Evolutionary conservation across 2,797 vertebrate genomes (phyloP).

Genomic region (Linurgus olivaceus): DNA sequence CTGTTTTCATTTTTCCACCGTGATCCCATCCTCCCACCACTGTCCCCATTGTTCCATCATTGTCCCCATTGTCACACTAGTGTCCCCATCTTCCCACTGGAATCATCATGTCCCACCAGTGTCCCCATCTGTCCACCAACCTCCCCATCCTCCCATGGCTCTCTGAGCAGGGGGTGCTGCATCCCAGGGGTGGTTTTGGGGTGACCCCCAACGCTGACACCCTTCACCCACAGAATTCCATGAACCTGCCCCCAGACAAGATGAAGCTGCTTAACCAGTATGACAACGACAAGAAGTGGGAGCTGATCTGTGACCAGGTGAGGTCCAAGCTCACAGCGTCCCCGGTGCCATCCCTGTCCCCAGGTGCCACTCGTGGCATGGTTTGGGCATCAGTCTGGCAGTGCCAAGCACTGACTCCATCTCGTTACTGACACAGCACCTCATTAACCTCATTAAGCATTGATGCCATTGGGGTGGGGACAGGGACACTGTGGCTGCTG

Average conservation of each 20-base stretch:
- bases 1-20: background rate
- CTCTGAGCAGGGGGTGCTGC: background rate
- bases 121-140: background rate
- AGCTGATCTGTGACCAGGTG: constrained; percentile 93
- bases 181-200: background rate
- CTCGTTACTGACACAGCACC: background rate
- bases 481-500: background rate
- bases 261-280: constrained; percentile 90
- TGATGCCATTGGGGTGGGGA: background rate
- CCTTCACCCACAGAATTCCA: constrained; percentile 83
- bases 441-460: background rate
- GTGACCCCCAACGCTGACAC: background rate
- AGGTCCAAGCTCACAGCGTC: fast-evolving
- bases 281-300: constrained; percentile 96
- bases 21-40: background rate
- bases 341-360: background rate
- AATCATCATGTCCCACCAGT: background rate
- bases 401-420: background rate
- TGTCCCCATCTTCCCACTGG: no score
- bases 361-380: fast-evolving
- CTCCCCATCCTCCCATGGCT: background rate
- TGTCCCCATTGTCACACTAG: background rate
- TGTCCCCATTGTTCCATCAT: fast-evolving
- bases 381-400: fast-evolving
- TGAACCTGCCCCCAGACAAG: constrained; percentile 97